Evolutionary conservation across 2,797 vertebrate species (phyloP).

Genomic region (Alouatta caraya): DNA sequence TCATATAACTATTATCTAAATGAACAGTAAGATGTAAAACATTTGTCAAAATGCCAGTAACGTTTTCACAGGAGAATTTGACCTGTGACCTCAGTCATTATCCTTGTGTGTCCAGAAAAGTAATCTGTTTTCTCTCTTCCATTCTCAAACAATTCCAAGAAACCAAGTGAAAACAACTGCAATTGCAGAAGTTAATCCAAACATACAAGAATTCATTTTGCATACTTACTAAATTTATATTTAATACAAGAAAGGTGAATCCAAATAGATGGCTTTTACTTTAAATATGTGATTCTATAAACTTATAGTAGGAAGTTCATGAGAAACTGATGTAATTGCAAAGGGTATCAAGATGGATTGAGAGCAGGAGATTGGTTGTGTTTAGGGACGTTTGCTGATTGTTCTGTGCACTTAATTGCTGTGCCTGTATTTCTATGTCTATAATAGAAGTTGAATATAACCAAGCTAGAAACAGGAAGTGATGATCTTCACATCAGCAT

Average conservation of each 20-base stretch:
- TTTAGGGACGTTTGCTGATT: neutral
- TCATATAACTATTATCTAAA: neutral
- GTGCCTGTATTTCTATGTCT: neutral
- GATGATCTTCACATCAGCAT: neutral
- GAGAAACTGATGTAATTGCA: neutral
- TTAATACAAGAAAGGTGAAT: neutral
- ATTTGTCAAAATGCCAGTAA: neutral
- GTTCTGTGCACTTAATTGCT: neutral
- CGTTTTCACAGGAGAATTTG: neutral
- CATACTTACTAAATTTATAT: neutral
- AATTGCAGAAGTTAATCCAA: neutral
- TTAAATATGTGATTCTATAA: neutral
- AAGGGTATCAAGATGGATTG: neutral
- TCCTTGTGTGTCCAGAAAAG: neutral
- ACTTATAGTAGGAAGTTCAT: neutral
- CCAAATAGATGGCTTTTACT: neutral
- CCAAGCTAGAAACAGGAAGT: neutral
- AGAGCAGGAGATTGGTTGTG: neutral
- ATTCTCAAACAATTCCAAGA: neutral
- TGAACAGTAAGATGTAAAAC: slow-evolving; percentile 9
- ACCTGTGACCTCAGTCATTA: neutral
- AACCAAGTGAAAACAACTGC: neutral
- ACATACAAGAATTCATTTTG: neutral
- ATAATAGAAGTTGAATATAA: neutral
- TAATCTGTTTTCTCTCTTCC: neutral